A percentile compares a stretch with the other conserved stretches of the same genome.
phyloP scores from a whole-genome alignment of 2,888 invertebrate genomes.

The Philhelius pedissequus region DNA sequence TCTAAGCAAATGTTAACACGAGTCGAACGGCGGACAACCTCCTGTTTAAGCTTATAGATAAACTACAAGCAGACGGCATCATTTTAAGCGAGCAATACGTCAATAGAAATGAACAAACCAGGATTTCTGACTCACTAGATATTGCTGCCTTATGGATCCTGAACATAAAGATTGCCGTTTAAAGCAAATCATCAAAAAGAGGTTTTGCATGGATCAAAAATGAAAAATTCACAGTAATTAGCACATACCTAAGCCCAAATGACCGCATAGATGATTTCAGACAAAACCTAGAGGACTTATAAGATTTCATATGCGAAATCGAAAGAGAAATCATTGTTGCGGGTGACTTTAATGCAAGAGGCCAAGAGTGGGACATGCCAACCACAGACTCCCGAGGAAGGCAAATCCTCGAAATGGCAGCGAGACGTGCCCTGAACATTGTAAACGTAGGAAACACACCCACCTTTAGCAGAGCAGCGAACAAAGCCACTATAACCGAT shows the following conservation, averaged over 20 bases:
- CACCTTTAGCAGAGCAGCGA: slow-evolving; percentile 18
- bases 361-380: slow-evolving; percentile 11
- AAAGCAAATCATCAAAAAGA: background rate
- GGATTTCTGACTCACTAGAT: background rate
- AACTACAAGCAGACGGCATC: background rate
- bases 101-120: background rate
- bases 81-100: background rate
- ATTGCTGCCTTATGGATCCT: background rate
- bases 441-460: slow-evolving; percentile 21
- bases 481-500: background rate
- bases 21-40: background rate
- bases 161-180: background rate
- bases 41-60: background rate
- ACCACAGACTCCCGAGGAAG: slow-evolving; percentile 36
- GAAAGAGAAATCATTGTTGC: background rate
- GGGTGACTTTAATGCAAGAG: slow-evolving; percentile 19
- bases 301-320: background rate
- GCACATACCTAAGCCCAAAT: slow-evolving; percentile 17
- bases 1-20: background rate
- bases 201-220: slow-evolving; percentile 11
- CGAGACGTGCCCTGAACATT: slow-evolving; percentile 24
- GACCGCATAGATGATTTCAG: slow-evolving; percentile 11
- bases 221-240: background rate
- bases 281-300: background rate
- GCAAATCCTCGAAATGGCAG: slow-evolving; percentile 46